phyloP scores from a whole-genome alignment of 2,797 vertebrate species.

The Onychomys leucogaster region DNA sequence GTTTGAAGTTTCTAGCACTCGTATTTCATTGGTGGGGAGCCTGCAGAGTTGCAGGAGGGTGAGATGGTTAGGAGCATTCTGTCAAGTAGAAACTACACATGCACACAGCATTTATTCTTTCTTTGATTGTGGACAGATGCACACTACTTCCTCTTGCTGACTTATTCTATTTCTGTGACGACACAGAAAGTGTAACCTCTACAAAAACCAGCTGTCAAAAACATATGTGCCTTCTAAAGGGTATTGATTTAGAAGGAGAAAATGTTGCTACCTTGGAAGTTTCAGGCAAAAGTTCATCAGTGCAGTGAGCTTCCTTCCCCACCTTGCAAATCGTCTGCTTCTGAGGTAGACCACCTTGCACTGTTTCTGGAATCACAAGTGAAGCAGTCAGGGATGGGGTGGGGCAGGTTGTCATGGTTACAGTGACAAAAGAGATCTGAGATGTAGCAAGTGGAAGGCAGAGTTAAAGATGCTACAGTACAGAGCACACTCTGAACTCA shows the following conservation, averaged over 20 bases:
- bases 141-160: not conserved
- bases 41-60: not conserved
- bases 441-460: not conserved
- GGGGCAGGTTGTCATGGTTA: constrained; percentile 1
- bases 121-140: not conserved
- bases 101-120: not conserved
- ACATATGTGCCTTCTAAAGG: constrained; percentile 24
- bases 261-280: constrained; percentile 18
- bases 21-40: constrained; percentile 59
- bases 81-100: not conserved
- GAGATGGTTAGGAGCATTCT: not conserved
- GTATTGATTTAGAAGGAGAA: not conserved
- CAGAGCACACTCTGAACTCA: not conserved
- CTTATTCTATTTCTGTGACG: not conserved
- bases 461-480: not conserved
- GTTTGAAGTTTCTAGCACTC: constrained; percentile 62
- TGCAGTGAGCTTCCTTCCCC: not conserved
- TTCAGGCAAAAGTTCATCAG: not conserved
- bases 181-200: not conserved
- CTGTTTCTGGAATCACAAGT: not conserved
- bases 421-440: not conserved
- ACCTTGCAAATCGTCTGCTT: not conserved
- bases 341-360: not conserved
- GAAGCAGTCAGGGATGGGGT: not conserved
- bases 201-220: constrained; percentile 1